Evolutionary conservation across 2,888 invertebrate species (phyloP).

Genomic region (Caenorhabditis afra): DNA sequence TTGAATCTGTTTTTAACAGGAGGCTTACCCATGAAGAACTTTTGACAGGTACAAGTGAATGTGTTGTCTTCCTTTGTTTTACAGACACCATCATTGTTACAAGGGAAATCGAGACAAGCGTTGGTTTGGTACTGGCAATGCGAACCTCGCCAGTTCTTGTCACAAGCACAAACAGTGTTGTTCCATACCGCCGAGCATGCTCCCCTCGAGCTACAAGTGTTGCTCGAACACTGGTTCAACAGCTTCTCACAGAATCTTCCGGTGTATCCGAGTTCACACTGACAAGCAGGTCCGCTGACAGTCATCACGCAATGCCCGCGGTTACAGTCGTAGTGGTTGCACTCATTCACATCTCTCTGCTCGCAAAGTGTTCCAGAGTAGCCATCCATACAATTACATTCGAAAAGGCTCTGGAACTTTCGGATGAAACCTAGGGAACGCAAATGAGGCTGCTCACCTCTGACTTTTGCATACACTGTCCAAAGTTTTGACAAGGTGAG

Average conservation of each 20-base stretch:
- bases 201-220: constrained; percentile 64
- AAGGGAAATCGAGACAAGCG: constrained; percentile 81
- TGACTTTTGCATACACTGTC: constrained; percentile 48
- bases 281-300: constrained; percentile 54
- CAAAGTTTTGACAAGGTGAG: constrained; percentile 56
- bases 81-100: constrained; percentile 93
- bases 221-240: constrained; percentile 64
- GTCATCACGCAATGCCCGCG: constrained; percentile 55
- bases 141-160: constrained; percentile 57
- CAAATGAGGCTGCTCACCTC: constrained; percentile 14
- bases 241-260: constrained; percentile 69
- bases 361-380: constrained; percentile 67
- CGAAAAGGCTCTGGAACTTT: constrained; percentile 35
- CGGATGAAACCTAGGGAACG: no score
- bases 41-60: constrained; percentile 70
- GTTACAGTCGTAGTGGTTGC: constrained; percentile 56
- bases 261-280: constrained; percentile 63
- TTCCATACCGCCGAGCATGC: constrained; percentile 64
- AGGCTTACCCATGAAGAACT: constrained; percentile 67
- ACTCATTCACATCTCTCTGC: constrained; percentile 42
- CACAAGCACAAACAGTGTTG: constrained; percentile 67
- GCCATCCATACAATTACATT: constrained; percentile 65
- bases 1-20: no score
- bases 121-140: constrained; percentile 58
- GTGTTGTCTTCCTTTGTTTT: constrained; percentile 57